These are phyloP conservation scores for Chrysemys picta DNA, from an alignment of 2,113 vertebrate species.

Conservation along the genomic window DNA sequence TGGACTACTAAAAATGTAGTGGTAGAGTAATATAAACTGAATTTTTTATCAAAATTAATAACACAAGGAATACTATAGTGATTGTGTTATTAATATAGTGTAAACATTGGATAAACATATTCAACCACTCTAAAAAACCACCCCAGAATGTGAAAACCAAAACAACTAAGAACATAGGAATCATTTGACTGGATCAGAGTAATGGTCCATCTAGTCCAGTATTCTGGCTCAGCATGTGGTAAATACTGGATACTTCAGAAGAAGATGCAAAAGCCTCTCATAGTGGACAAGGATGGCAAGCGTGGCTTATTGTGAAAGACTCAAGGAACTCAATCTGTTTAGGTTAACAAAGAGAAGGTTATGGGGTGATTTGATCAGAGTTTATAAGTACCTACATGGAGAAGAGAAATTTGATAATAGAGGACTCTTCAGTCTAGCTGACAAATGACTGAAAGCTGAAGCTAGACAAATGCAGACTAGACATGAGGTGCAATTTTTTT, in stretches of 20 bases:
- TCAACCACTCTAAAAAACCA: not conserved
- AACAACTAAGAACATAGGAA: not conserved
- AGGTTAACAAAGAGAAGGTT: not conserved
- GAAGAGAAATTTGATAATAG: not conserved
- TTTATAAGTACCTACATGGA: not conserved
- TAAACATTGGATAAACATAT: not conserved
- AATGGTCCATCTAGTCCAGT: not conserved
- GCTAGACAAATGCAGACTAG: not conserved
- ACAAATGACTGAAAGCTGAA: not conserved
- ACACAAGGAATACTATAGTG: not conserved
- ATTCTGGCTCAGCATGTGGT: not conserved
- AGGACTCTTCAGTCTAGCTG: not conserved
- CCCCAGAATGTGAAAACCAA: not conserved
- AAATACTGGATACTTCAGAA: not conserved
- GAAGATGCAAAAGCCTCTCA: not conserved
- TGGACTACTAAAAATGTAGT: not conserved
- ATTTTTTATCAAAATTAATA: not conserved
- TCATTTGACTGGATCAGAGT: rapidly evolving
- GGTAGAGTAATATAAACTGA: not conserved
- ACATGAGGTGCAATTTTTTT: not conserved
- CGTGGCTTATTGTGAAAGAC: not conserved
- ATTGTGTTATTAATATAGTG: not conserved
- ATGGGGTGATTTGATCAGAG: not conserved
- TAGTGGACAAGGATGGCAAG: not conserved
- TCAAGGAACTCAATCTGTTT: not conserved